These are phyloP conservation scores for Etheostoma perlongum DNA, from an alignment of 2,797 vertebrate genomes.

Conservation along the genomic window DNA sequence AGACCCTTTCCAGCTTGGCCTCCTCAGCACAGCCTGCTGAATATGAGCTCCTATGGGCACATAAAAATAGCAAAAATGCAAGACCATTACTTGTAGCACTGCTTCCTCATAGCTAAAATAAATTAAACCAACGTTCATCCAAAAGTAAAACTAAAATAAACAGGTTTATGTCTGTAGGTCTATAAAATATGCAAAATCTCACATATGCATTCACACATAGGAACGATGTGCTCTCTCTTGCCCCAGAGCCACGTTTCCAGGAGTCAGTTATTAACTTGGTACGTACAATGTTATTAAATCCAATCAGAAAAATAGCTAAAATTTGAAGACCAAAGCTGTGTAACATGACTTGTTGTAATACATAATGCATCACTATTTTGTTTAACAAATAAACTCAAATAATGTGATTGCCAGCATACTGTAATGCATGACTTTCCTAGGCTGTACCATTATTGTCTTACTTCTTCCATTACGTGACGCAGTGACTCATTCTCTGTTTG, in stretches of 20 bases:
- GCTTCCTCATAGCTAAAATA: background rate
- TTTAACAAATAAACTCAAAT: too few relatives aligned
- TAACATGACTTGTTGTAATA: background rate
- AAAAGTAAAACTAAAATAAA: slow-evolving; percentile 3
- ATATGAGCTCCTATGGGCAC: slow-evolving; percentile 79
- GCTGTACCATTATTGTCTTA: background rate
- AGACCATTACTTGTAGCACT: background rate
- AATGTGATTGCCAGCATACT: background rate
- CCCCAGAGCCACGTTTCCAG: background rate
- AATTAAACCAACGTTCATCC: background rate
- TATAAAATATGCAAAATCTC: background rate
- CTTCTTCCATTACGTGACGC: background rate
- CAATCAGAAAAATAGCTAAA: background rate
- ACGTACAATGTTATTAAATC: background rate
- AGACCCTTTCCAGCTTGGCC: slow-evolving; percentile 97
- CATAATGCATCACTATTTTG: too few relatives aligned
- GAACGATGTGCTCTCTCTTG: background rate
- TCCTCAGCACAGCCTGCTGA: slow-evolving; percentile 91
- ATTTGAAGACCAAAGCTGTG: background rate
- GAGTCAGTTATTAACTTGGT: background rate
- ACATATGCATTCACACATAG: background rate
- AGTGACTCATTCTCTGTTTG: slow-evolving; percentile 36
- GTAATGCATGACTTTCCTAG: background rate
- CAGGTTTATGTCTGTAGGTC: too few relatives aligned
- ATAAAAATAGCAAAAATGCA: slow-evolving; percentile 6